A percentile compares a stretch with the other conserved stretches of the same genome.
These are phyloP conservation scores for Notolabrus celidotus DNA, from an alignment of 2,797 vertebrate genomes.

Conservation along the genomic window DNA sequence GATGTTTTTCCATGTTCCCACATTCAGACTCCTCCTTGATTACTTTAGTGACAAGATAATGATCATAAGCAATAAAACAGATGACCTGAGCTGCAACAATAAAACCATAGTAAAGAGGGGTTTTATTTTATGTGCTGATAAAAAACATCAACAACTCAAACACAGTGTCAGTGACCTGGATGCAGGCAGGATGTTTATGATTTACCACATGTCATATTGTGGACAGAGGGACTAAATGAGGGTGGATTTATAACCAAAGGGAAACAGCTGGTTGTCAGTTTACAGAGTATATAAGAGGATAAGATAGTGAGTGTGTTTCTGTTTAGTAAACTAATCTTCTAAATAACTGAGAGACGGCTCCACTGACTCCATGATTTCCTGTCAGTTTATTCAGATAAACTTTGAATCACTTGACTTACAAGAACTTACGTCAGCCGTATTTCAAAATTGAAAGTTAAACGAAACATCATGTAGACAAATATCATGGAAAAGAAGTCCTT, in stretches of 20 bases:
- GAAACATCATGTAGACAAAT: background rate
- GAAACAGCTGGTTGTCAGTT: constrained; percentile 29
- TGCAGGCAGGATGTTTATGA: constrained; percentile 26
- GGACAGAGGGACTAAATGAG: constrained; percentile 1
- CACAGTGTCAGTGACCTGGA: background rate
- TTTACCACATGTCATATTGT: background rate
- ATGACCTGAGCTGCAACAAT: background rate
- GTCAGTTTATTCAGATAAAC: background rate
- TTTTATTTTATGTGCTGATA: background rate
- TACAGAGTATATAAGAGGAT: background rate
- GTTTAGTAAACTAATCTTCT: too few relatives aligned
- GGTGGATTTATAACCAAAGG: constrained; percentile 28
- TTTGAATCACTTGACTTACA: background rate
- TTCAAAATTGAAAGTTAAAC: background rate
- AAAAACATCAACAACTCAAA: background rate
- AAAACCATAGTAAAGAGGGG: background rate
- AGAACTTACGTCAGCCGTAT: background rate
- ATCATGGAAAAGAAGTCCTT: background rate
- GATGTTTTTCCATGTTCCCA: background rate
- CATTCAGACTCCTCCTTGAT: background rate
- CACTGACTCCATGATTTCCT: background rate
- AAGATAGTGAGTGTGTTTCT: too few relatives aligned
- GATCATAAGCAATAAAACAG: background rate
- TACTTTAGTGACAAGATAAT: background rate
- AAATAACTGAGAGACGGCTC: background rate